Evolutionary conservation across 1,140 invertebrate genomes (phyloP), one percentile per base, ranked within the genome.

Genomic region (Drosophila mayri): DNA sequence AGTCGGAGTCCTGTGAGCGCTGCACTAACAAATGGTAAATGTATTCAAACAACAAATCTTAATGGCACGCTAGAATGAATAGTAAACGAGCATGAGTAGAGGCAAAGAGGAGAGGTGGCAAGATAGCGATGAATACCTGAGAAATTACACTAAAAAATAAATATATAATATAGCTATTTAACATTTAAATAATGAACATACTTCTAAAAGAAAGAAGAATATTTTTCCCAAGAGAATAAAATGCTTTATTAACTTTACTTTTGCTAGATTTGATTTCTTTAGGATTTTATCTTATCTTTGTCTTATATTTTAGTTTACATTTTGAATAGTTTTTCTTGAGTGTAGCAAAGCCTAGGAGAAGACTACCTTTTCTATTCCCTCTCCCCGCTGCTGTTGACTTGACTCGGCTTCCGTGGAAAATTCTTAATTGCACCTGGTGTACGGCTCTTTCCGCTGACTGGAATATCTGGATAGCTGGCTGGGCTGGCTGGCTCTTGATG

Each of bases 21-120:
- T 85, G 81, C 81, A 84, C 84, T 90, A 88, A 88, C 84, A 88
- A 88, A 88, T 88, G 84, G 73, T 88, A 88, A 90, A 90, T 90
- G 85, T 90, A 90, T 90, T 90, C 85, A 90, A 90, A 90, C 85
- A 90, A 90, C 85, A 90, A 90, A 90, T 90, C 85, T 90, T 90
- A 90, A 90, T 86, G 86, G 86, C 85, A 90, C 85, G 85, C 85
- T 81, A 88, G 80, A 88, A 88, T 88, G 84, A 88, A 88, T 90
- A 88, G 84, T 88, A 88, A 88, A 88, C 85, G 85, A 85, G 84
- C 85, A 40, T 61, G 71, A 47, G 63, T 28, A 22, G 63, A 20
- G 40, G 35, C n/a, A 30, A 11, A 7, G 32, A 28, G 46, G 73
- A 60, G 49, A 79, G 63, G 73, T 64, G 64, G 58, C 25, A 47